Evolutionary conservation across 2,888 invertebrate genomes (phyloP), one percentile per base, ranked within the genome.

Genomic region (Eledona agricola): DNA sequence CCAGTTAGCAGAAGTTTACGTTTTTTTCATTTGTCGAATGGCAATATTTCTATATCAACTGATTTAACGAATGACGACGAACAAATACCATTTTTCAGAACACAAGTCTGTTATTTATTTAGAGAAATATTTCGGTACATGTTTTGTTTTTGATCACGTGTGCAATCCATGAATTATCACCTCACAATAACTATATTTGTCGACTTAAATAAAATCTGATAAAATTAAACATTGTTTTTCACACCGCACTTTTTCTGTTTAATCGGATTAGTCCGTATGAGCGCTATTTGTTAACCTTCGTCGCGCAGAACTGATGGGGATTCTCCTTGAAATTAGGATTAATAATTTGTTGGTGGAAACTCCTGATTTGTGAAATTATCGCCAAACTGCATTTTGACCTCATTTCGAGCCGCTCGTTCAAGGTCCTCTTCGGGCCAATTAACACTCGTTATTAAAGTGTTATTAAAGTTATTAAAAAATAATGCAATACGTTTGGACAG

Each of bases 231-330:
- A 42, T n/a, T 42, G 42, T 42, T 42, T 26, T 42, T 40, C 40
- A 17, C 28, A 40, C 22, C 11, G 4, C 12, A 7, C 22, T 26
- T 23, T 37, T 28, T 42, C 40, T 42, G 13, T 42, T 42, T 42
- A 31, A 22, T 42, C 42, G 29, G 42, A 42, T 40, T 40, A 20
- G 22, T 29, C 29, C 28, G 28, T 29, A 42, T 29, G 29, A 42
- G 29, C 42, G 29, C 19, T 29, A 42, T 29, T n/a, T 29, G 29
- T 42, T 42, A 22, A 42, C 42, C 42, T 42, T 31, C 42, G n/a
- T 12, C 10, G 29, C 34, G n/a, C 20, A 22, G 7, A 7, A 42
- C 42, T 22, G 35, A 22, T 11, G 37, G n/a, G n/a, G n/a, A 23
- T 22, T n/a, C 22, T 23, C 37, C 37, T 37, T 37, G 22, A 23